Conservation (phyloP, 1,140 invertebrate species). For the Scaptomyza hsui region DNA sequence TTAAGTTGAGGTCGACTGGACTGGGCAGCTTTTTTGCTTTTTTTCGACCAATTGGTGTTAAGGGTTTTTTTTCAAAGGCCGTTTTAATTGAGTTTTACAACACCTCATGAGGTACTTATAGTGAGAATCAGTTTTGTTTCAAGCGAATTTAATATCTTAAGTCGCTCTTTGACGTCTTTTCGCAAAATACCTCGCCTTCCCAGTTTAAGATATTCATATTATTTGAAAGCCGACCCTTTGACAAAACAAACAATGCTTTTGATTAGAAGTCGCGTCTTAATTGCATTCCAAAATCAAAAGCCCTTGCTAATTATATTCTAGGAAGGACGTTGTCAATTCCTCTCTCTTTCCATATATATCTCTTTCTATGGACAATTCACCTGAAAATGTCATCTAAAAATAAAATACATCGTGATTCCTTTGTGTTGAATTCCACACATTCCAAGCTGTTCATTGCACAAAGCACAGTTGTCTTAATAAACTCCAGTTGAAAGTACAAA, state of each 20-base stretch:
- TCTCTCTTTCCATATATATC: too few relatives aligned
- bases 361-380: too few relatives aligned
- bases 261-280: not conserved
- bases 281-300: conserved; percentile 24
- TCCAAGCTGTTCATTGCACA: not conserved
- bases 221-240: conserved; percentile 3
- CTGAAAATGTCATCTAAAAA: not conserved
- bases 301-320: not conserved
- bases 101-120: not conserved
- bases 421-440: conserved; percentile 4
- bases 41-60: not conserved
- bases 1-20: not conserved
- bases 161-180: too few relatives aligned
- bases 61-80: not conserved
- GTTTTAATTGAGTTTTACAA: not conserved
- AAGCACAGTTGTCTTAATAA: not conserved
- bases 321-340: not conserved
- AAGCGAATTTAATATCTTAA: too few relatives aligned
- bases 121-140: too few relatives aligned
- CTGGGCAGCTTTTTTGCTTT: conserved; percentile 1
- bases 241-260: conserved; percentile 13
- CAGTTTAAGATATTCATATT: too few relatives aligned
- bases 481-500: not conserved
- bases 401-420: not conserved
- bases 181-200: too few relatives aligned